These are phyloP conservation scores for Maconellicoccus hirsutus DNA, from an alignment of 1,140 invertebrate genomes.

Conservation along the genomic window DNA sequence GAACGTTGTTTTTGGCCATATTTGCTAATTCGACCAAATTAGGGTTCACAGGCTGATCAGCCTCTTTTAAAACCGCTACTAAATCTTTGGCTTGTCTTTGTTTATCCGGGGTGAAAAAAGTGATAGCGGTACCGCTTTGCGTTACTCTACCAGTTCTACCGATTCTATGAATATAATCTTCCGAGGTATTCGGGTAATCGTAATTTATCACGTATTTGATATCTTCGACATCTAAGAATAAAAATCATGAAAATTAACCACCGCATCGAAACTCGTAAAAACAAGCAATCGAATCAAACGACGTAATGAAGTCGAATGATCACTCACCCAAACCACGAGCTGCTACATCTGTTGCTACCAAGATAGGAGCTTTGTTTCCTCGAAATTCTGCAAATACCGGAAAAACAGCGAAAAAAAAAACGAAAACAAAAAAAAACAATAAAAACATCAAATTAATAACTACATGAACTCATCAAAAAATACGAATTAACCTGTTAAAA, in stretches of 20 bases:
- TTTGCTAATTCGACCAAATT: slow-evolving; percentile 50
- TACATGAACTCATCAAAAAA: slow-evolving; percentile 36
- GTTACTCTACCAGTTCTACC: slow-evolving; percentile 91
- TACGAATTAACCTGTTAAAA: slow-evolving; percentile 49
- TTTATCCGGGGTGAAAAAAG: slow-evolving; percentile 92
- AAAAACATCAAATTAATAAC: no score
- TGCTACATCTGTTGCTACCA: slow-evolving; percentile 98
- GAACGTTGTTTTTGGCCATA: slow-evolving; percentile 28
- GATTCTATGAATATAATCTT: slow-evolving; percentile 99
- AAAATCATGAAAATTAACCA: not conserved
- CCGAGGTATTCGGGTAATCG: slow-evolving; percentile 97
- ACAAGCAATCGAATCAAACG: no score
- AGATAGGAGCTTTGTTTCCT: slow-evolving; percentile 79
- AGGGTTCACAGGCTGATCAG: slow-evolving; percentile 81
- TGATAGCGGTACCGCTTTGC: slow-evolving; percentile 95
- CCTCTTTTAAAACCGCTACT: slow-evolving; percentile 82
- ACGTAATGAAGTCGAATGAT: no score
- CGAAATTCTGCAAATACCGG: slow-evolving; percentile 63
- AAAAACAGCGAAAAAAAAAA: not conserved
- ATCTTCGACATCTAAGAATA: slow-evolving; percentile 88
- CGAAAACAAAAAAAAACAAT: not conserved
- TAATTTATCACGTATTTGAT: slow-evolving; percentile 99
- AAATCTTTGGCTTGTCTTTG: slow-evolving; percentile 85
- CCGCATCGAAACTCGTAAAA: not conserved
- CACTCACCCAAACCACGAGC: slow-evolving; percentile 71